Evolutionary conservation across 2,113 vertebrate genomes (phyloP), one percentile per base, ranked within the genome.

Genomic region (Carollia perspicillata): DNA sequence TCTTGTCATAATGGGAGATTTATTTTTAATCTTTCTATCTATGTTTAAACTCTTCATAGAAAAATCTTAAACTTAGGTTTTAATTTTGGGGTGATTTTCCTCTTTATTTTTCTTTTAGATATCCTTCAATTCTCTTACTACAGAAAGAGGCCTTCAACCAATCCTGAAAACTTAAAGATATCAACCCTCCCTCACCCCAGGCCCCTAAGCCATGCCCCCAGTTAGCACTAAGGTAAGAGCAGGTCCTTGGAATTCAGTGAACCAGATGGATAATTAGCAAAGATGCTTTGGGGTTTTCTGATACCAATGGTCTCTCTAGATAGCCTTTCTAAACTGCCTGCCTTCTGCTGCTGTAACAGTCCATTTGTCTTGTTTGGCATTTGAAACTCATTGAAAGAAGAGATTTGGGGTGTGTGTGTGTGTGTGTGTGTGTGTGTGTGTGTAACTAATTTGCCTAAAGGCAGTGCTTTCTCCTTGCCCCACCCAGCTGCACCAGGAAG

Each of bases 11-110:
- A 84, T 28, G 40, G 18, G 28, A 66, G 35, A 68, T 69, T 94
- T 95, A 69, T 68, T 88, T 93, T 78, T 51, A 26, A 26, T 84
- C 90, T 84, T 83, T 68, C 13, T 93, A n/a, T 92, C 8, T 51
- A 11, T 75, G 17, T 47, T 92, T 89, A 96, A 91, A 92, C 51
- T 87, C 10, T 79, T 65, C 42, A 37, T 14, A 44, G 28, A 60
- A 78, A 83, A 79, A 65, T n/a, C 40, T 44, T 81, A 89, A 86
- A 28, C 47, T 42, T 37, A 35, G 28, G 10, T 4, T 63, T 60
- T 86, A 35, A 30, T 20, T 83, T 78, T 65, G 51, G 17, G 53
- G 0, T 7, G n/a, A n/a, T 80, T 66, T 68, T n/a, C 49, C 74
- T 13, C 6, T 42, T 53, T 86, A 14, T 86, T 72, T 81, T 90